Base-by-base conservation (phyloP, 2,888 invertebrate species). In the Mythimna pallens region DNA sequence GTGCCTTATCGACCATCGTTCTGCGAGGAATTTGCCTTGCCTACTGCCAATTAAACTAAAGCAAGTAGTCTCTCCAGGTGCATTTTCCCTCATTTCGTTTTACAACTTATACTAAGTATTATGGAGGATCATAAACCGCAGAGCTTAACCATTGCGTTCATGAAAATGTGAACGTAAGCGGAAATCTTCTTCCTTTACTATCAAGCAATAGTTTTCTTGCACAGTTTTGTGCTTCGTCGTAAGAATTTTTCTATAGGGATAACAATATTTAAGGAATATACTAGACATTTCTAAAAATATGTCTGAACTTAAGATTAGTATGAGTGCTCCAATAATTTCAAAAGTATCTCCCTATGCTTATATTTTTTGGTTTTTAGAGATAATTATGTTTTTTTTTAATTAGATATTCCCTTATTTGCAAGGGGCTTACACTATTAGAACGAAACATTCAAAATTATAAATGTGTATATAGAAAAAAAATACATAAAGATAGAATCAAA, bases 401-500 rank as follows among this genome's bases (percentile, higher is more conserved):
- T 34, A 58, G 7, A 36, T 52, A n/a, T 3, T 36, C 3, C 25
- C 14, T 8, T n/a, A 2, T 9, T 25, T 5, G n/a, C 25, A 54
- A 10, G 20, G 20, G n/a, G 1, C 5, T 34, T n/a, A 40, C 14
- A 40, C 22, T 34, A 71, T 22, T 10, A 22, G 3, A 70, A 50
- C 14, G 22, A 70, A 65, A 47, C 62, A 58, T 67, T 50, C 62
- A 6, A 34, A 67, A 50, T 61, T 8, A 40, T 50, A 12, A 65
- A 52, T 65, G 8, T 71, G 30, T 47, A 57, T 34, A 40, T 25
- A 7, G 30, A 65, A 63, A 68, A 4, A 73, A 58, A 58, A 40
- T 57, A 62, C 43, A 67, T 65, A n/a, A 14, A 65, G 72, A 70
- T 74, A 78, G 54, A 58, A 59, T 50, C 9, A 63, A 59, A 73